These are phyloP conservation scores for Sebastes goodei DNA, from an alignment of 2,797 vertebrate species.

Conservation along the genomic window DNA sequence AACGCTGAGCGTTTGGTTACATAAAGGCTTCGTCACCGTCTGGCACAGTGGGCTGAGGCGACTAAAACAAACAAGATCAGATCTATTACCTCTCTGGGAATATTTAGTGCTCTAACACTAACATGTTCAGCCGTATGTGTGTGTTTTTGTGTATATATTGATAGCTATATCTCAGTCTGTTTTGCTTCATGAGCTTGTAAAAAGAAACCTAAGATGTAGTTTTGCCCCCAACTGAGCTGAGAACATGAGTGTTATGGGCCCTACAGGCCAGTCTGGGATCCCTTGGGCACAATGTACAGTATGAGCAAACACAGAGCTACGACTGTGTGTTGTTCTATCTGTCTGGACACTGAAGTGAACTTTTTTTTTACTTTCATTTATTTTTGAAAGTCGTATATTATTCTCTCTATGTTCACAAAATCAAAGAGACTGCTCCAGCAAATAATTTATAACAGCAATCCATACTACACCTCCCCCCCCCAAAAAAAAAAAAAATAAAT, in stretches of 20 bases:
- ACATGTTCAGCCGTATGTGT: background rate
- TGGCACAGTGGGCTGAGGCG: conserved; percentile 27
- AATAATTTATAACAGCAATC: background rate
- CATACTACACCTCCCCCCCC: background rate
- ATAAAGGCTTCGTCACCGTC: conserved; percentile 57
- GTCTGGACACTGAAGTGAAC: conserved; percentile 1
- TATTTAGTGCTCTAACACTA: background rate
- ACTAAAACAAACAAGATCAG: conserved; percentile 7
- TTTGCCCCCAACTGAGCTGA: conserved; percentile 32
- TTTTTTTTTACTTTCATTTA: background rate
- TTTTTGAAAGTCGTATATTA: background rate
- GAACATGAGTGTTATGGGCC: background rate
- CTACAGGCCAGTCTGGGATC: conserved; percentile 39
- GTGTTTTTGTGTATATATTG: background rate
- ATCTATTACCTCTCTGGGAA: background rate
- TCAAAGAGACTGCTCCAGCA: background rate
- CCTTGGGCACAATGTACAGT: background rate
- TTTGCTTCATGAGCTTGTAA: conserved; percentile 7
- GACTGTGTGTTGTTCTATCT: conserved; percentile 1
- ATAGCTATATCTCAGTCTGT: background rate
- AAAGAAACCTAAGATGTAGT: conserved; percentile 34
- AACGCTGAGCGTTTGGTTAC: conserved; percentile 54
- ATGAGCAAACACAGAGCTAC: background rate
- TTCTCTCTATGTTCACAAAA: background rate
- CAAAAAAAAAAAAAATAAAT: background rate